phyloP scores from a whole-genome alignment of 2,888 invertebrate species.

The Blomia tropicalis region DNA sequence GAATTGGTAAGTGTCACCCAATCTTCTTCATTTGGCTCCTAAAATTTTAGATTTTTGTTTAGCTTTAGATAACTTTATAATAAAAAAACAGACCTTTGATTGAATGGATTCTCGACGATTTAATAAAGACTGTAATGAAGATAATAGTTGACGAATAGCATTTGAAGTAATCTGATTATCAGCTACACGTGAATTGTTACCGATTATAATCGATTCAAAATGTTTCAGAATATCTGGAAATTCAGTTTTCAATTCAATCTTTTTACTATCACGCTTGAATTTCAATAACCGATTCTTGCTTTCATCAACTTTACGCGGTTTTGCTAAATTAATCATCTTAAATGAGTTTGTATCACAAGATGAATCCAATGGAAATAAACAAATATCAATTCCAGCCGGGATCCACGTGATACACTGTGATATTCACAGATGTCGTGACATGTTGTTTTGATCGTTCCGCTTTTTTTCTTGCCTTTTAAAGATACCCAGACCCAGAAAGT shows the following conservation, averaged over 20 bases:
- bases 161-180: constrained; percentile 7
- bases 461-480: background rate
- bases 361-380: background rate
- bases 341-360: background rate
- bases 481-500: too few relatives aligned
- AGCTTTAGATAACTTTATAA: too few relatives aligned
- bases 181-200: background rate
- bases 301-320: background rate
- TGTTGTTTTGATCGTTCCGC: background rate
- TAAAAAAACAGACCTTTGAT: too few relatives aligned
- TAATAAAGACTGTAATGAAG: background rate
- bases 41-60: too few relatives aligned
- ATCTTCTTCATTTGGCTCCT: too few relatives aligned
- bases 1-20: background rate
- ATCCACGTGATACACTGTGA: background rate
- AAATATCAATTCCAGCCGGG: background rate
- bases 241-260: background rate
- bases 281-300: background rate
- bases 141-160: constrained; percentile 1
- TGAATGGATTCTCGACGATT: too few relatives aligned
- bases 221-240: background rate
- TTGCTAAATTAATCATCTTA: background rate
- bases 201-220: background rate
- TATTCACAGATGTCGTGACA: background rate
- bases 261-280: background rate